Evolutionary conservation across 2,797 vertebrate species (phyloP).

Genomic region (Coccyzus lansbergi): DNA sequence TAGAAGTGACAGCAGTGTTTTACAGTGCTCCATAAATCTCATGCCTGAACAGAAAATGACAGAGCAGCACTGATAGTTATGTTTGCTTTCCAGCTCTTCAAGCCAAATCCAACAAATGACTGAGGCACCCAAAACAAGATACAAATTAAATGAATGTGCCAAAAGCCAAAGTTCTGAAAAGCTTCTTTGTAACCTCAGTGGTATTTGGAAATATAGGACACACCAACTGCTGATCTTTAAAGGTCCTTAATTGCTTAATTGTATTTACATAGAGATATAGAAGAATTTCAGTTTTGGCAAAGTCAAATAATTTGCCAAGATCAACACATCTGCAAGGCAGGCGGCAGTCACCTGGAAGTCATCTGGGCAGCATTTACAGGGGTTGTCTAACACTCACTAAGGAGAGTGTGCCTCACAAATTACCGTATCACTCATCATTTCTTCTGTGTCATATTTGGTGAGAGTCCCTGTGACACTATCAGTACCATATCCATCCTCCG

Average conservation of each 20-base stretch:
- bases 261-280: background rate
- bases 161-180: background rate
- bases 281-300: background rate
- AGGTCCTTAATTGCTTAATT: background rate
- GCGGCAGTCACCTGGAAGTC: background rate
- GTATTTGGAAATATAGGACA: background rate
- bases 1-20: constrained; percentile 1
- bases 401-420: background rate
- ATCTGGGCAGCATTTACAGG: background rate
- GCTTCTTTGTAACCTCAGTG: background rate
- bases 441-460: background rate
- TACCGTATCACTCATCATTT: background rate
- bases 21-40: background rate
- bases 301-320: background rate
- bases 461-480: background rate
- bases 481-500: background rate
- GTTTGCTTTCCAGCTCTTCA: background rate
- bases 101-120: background rate
- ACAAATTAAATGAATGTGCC: background rate
- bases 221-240: background rate
- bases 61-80: background rate
- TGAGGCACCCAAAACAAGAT: background rate
- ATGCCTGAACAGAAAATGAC: constrained; percentile 3
- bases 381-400: background rate
- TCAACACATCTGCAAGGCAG: background rate